Conservation (phyloP, 2,797 vertebrate genomes). For the Corythornis leucogaster region DNA sequence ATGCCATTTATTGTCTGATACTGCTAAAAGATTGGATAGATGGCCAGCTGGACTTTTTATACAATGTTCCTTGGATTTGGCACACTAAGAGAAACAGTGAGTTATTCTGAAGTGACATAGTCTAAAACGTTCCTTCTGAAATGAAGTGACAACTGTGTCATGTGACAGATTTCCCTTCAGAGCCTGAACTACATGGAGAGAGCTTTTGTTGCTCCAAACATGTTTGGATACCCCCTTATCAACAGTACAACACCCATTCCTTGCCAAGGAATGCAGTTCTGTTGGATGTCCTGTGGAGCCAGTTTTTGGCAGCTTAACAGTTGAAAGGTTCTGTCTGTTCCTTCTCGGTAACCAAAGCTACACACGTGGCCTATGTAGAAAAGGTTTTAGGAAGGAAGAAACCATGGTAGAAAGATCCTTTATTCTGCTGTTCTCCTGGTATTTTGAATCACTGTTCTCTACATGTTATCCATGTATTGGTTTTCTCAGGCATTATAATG, state of each 20-base stretch:
- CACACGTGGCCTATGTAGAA: fast-evolving
- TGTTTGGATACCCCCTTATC: not conserved
- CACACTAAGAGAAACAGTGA: not conserved
- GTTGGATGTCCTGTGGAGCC: not conserved
- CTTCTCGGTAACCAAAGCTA: not conserved
- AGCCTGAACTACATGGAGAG: not conserved
- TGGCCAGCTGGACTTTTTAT: not conserved
- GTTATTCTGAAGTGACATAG: not conserved
- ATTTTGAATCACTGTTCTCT: not conserved
- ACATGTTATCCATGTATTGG: not conserved
- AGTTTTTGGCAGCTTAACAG: not conserved
- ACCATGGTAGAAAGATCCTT: not conserved
- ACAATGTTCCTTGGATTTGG: not conserved
- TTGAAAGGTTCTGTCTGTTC: not conserved
- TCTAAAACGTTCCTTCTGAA: not conserved
- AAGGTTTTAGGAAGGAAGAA: not conserved
- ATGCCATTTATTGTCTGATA: not conserved
- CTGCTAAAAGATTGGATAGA: not conserved
- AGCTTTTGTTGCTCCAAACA: not conserved
- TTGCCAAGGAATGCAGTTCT: not conserved
- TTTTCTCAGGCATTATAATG: not conserved
- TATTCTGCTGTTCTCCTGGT: not conserved
- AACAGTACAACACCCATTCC: not conserved
- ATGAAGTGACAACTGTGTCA: not conserved
- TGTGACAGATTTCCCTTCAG: not conserved